These are phyloP conservation scores for Aphelocoma californica DNA, from an alignment of 2,797 vertebrate genomes.

Conservation along the genomic window DNA sequence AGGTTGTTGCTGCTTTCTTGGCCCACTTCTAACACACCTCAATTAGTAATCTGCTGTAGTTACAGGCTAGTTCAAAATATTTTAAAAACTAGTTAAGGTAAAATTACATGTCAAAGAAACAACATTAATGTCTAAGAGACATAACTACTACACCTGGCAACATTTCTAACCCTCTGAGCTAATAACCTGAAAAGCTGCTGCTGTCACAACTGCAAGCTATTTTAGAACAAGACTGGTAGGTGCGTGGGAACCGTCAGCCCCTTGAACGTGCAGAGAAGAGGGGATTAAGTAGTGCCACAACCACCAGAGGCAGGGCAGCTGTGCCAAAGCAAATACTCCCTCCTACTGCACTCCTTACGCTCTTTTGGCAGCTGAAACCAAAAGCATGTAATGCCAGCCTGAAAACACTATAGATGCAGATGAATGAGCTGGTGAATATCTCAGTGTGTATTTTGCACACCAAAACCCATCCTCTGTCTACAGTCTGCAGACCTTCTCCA, in stretches of 20 bases:
- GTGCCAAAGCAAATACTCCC: conserved; percentile 5
- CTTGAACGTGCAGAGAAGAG: not conserved
- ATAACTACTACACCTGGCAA: not conserved
- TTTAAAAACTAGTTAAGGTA: not conserved
- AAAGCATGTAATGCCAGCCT: not conserved
- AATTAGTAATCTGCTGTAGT: not conserved
- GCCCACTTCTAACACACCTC: not conserved
- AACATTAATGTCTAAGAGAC: not conserved
- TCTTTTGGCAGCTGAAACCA: not conserved
- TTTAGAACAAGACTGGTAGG: not conserved
- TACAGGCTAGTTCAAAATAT: not conserved
- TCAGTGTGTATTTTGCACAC: not conserved
- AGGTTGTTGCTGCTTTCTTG: conserved; percentile 8
- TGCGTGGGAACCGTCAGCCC: not conserved
- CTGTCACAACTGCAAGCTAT: not conserved
- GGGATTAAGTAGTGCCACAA: not conserved
- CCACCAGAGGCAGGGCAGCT: not conserved
- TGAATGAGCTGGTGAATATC: not conserved
- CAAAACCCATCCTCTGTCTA: not conserved
- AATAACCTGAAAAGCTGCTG: not conserved
- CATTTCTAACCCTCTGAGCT: not conserved
- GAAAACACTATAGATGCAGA: not conserved
- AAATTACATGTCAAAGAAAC: not conserved
- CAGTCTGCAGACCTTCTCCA: not conserved
- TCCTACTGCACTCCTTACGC: not conserved